Evolutionary conservation across 2,888 invertebrate genomes (phyloP), one percentile per base, ranked within the genome.

Genomic region (Sycophila texana): DNA sequence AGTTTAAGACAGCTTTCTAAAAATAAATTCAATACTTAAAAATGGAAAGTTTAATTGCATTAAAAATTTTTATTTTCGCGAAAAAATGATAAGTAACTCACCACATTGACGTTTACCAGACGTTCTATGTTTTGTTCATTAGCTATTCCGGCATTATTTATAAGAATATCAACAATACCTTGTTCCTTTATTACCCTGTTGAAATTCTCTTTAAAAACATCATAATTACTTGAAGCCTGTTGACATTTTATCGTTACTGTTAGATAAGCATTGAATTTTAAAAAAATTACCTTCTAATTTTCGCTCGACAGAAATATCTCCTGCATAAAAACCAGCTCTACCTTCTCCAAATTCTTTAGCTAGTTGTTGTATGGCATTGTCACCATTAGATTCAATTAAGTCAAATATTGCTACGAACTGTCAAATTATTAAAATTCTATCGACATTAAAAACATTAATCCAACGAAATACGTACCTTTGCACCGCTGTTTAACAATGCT

Each of bases 91-190:
- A 61, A 49, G 4, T 18, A 47, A 82, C 88, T 86, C 82, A 88
- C 89, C 18, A 88, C 85, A 82, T 89, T 89, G 26, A 88, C 75
- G 22, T 87, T 86, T 7, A 89, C 85, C 84, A 86, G 55, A 20
- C 81, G 74, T 51, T 89, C 86, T 87, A 88, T 89, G 14, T 82
- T 72, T 0, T 81, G 79, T 57, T 89, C 89, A 67, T 89, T 84
- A 77, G 88, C 81, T 13, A 89, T 86, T 4, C 88, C 89, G 5
- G 89, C 88, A 61, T 87, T 89, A 83, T 89, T 89, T 60, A 93
- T 91, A 2, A 93, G 91, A 78, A 93, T 92, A 82, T 93, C 92
- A 57, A 93, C 78, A 4, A 85, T 7, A 88, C 86, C 1, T 89
- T 83, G 1, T 87, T 90, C 82, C 90, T 89, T 79, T 91, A 92